Evolutionary conservation across 2,113 vertebrate species (phyloP), one percentile per base, ranked within the genome.

Genomic region (Psettodes erumei): DNA sequence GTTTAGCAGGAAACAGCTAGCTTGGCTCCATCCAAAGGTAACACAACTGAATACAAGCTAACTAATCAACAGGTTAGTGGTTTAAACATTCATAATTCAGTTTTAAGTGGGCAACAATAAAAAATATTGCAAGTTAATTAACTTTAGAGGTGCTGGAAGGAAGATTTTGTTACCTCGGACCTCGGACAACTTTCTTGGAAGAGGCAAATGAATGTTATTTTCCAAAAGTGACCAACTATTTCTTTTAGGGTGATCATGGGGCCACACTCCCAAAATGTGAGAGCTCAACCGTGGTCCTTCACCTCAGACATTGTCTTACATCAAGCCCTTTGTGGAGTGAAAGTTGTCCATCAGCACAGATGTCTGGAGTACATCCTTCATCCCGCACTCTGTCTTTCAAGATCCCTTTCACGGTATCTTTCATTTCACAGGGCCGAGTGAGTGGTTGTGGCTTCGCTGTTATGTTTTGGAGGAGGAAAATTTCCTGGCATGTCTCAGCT

Each of bases 371-470:
- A 33, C 6, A 25, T 2, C 45, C 9, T 21, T 28, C 8, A 69
- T 50, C 23, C 16, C n/a, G 8, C 28, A 18, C 38, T 30, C 23
- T 67, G 35, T 68, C 38, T 15, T 33, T 38, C 11, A 55, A 35
- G 23, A 72, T 56, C 18, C 6, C 4, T 35, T 65, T 38, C 21
- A 61, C 35, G 32, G 10, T 30, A 47, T 56, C 7, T 61, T 54
- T 83, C 8, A 53, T 64, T 53, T 42, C 51, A 54, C 25, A 10
- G 13, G 28, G 18, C 30, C 43, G 43, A 68, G 28, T 11, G 33
- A 42, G 25, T 19, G 33, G 21, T 12, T 62, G 23, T 30, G 81
- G 59, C 53, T 37, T 42, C 62, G 77, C 40, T 78, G 30, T 27
- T 25, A 32, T 40, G 43, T 21, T 28, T 32, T 8, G 0, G 27